Evolutionary conservation across 2,888 invertebrate genomes (phyloP), one percentile per base, ranked within the genome.

Genomic region (Watsonalla binaria): DNA sequence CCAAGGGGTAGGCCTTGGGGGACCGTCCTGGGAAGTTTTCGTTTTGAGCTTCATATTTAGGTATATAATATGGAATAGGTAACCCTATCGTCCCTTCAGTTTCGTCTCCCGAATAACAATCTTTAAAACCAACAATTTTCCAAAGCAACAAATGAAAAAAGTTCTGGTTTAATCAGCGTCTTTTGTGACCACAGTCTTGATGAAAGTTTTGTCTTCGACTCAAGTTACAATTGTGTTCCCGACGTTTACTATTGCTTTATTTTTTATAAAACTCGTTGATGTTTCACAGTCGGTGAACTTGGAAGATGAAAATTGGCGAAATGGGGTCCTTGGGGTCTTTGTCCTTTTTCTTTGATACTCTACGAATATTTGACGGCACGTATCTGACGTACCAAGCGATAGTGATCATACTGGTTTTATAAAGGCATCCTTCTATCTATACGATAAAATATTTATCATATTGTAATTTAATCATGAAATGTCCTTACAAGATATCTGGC

Each of bases 141-240:
- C 66, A 63, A 64, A 70, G 73, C 67, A 74, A 72, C 72, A 72
- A 80, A 82, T 78, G 71, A 80, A 79, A 82, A 79, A 82, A 79
- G 71, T 78, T 77, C 56, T 47, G 59, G 71, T 78, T 78, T 80
- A 78, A 80, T 78, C 77, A 80, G 64, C 58, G 67, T 66, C 66
- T 72, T 69, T 73, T 72, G 70, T 76, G 69, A 72, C 71, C 72
- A 69, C 62, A 60, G 60, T 57, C 51, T 55, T 64, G 60, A 60
- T 57, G 54, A 65, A 71, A 69, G 66, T 70, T 76, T 73, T 72
- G 65, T 64, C 63, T 57, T 55, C 52, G 51, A 53, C 55, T 58
- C 56, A 67, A 62, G 62, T 68, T 66, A 65, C 72, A 70, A 66
- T 71, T 60, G 55, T 55, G 59, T 54, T 57, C 61, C 11, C 42